Evolutionary conservation across 2,113 vertebrate genomes (phyloP), one percentile per base, ranked within the genome.

Genomic region (Oophaga pumilio): DNA sequence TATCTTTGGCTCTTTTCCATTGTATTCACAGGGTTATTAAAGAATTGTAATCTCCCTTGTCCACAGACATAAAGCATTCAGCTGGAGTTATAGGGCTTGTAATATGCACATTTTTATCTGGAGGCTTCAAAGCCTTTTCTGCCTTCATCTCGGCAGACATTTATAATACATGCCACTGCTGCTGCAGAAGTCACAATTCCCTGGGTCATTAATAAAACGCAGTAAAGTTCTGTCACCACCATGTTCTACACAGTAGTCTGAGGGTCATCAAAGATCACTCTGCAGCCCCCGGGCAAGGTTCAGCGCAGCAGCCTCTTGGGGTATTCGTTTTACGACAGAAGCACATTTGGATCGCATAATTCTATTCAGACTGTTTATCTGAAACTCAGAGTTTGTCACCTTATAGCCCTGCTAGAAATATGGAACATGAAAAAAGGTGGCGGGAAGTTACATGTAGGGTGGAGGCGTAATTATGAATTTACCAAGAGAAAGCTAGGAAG

Each of bases 191-290:
- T 24, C 60, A 82, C 81, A 83, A 83, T 69, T 83, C 81, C 62
- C 81, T 26, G 14, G 43, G 49, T 18, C 49, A 69, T 53, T 69
- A 83, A 83, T 83, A 83, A 82, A 66, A 68, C 14, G 62, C 60
- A 68, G 33, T 69, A 69, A 66, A 68, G 20, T 68, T 62, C 81
- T 83, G 81, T 83, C 81, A 69, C 43, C 81, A 53, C n/a, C 18
- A 28, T 13, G 79, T 60, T 28, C 26, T 81, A 22, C 57, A 59
- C 33, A 14, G 84, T 33, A 62, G 66, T 22, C 14, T 22, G 52
- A 26, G 82, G 52, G 82, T 52, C 68, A 84, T 57, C 52, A 59
- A 15, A 49, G 69, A 85, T 76, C 53, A 85, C 24, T 62, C 53
- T 12, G 84, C 84, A 76, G 56, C 53, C n/a, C 52, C 14, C 2